phyloP scores from a whole-genome alignment of 2,113 vertebrate species.

The Ammodytes marinus region DNA sequence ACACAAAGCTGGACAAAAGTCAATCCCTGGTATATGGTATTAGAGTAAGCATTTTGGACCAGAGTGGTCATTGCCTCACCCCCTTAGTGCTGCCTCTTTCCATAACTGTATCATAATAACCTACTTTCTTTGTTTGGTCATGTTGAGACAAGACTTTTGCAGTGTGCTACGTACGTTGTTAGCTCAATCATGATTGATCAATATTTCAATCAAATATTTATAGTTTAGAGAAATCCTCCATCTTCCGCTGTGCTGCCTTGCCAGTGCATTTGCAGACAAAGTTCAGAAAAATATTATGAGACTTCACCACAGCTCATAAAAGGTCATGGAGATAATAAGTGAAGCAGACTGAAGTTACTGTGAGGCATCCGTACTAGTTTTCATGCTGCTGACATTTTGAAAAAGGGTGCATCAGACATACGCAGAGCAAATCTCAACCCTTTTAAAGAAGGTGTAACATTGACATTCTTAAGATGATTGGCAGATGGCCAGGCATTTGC shows the following conservation, averaged over 20 bases:
- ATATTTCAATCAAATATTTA: neutral
- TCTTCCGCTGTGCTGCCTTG: neutral
- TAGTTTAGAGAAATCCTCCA: neutral
- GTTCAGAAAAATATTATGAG: neutral
- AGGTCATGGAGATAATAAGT: neutral
- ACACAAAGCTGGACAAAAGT: no score
- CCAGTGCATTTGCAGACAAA: neutral
- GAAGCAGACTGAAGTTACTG: neutral
- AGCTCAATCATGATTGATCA: no score
- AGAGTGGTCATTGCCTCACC: no score
- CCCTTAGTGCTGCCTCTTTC: no score
- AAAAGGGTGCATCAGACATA: neutral
- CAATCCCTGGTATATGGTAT: no score
- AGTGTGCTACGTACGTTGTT: no score
- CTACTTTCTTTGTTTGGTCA: no score
- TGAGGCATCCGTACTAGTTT: neutral
- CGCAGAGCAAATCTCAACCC: constrained; percentile 2
- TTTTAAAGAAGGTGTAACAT: constrained; percentile 30
- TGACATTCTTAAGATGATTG: constrained; percentile 31
- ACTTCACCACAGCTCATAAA: neutral
- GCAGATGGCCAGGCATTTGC: constrained; percentile 32
- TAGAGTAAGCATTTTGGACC: no score
- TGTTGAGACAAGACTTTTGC: no score
- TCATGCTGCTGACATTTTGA: constrained; percentile 20
- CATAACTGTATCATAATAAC: no score